These are phyloP conservation scores for Bombus breviceps DNA, from an alignment of 1,140 invertebrate genomes.

Conservation along the genomic window DNA sequence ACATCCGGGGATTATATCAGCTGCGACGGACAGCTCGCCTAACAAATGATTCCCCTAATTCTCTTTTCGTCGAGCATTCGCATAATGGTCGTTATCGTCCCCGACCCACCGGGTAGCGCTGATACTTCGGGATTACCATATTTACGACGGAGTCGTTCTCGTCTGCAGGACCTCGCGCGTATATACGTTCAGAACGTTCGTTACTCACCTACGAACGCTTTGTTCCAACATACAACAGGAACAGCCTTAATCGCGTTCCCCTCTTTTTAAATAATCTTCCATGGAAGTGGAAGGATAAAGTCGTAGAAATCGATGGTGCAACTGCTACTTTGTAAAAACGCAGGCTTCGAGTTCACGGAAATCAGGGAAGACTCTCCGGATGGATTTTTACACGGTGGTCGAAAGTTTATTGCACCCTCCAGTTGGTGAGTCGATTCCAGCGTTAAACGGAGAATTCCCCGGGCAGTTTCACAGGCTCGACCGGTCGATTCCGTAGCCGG, in stretches of 20 bases:
- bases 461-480: not conserved
- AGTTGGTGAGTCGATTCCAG: no score
- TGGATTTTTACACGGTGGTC: not conserved
- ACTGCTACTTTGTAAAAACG: not conserved
- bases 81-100: constrained; percentile 79
- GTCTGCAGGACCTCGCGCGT: constrained; percentile 11
- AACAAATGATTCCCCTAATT: constrained; percentile 81
- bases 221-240: not conserved
- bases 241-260: not conserved
- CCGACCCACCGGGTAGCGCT: constrained; percentile 74
- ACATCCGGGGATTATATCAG: constrained; percentile 70
- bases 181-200: not conserved
- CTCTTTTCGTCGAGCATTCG: constrained; percentile 75
- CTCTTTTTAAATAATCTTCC: not conserved
- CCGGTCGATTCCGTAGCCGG: not conserved
- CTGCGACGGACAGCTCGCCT: constrained; percentile 79
- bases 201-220: constrained; percentile 8
- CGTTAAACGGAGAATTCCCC: not conserved
- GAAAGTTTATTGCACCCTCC: not conserved
- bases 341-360: no score
- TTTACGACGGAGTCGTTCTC: constrained; percentile 71
- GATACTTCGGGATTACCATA: constrained; percentile 79
- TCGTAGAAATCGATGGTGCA: not conserved
- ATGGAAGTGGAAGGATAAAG: not conserved
- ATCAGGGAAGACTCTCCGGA: no score